These are phyloP conservation scores for Lipotes vexillifer DNA, from an alignment of 2,113 vertebrate species.

Conservation along the genomic window DNA sequence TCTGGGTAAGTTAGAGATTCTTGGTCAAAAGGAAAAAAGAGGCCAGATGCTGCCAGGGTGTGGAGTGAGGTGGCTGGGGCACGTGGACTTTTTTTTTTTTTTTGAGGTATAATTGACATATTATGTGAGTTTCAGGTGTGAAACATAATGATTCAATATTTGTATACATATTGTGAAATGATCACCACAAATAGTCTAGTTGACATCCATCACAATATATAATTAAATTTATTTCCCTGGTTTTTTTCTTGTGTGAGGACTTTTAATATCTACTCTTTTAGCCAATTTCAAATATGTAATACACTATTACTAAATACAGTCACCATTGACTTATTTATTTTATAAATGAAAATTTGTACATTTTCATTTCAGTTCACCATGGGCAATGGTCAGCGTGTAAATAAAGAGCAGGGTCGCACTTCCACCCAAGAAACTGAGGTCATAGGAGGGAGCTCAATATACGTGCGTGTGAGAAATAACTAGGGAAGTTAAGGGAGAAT, in stretches of 20 bases:
- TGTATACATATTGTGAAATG: neutral
- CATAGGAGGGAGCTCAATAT: neutral
- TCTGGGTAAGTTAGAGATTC: constrained; percentile 57
- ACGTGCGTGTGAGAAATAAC: neutral
- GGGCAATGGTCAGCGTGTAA: neutral
- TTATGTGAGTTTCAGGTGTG: neutral
- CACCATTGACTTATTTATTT: neutral
- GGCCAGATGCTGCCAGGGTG: neutral
- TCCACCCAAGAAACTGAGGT: neutral
- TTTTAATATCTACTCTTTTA: neutral
- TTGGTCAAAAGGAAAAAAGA: neutral
- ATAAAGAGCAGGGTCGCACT: neutral
- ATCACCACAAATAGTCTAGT: neutral
- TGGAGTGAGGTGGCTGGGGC: too few relatives aligned
- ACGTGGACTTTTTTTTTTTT: neutral
- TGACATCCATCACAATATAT: neutral
- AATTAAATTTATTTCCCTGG: neutral
- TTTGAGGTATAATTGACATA: neutral
- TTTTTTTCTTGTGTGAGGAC: neutral
- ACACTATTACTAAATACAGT: neutral
- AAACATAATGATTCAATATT: neutral
- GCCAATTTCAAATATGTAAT: neutral
- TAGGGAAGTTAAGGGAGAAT: neutral
- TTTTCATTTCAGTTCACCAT: neutral
- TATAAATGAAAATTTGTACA: neutral